Conservation (phyloP, 2,113 vertebrate species). For the Pelecanus crispus region DNA sequence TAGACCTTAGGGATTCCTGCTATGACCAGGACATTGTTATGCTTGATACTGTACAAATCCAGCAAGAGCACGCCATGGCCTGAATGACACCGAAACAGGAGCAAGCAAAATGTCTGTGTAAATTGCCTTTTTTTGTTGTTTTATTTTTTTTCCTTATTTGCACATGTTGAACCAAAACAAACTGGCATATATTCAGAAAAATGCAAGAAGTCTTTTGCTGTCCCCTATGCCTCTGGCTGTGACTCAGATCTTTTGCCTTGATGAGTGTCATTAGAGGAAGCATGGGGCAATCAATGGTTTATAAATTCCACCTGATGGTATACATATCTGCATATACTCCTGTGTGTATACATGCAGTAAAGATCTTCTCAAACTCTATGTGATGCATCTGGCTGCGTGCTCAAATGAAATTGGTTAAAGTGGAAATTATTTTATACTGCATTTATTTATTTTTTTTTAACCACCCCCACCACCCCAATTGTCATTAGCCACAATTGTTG, state of each 20-base stretch:
- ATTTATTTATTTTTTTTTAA: not conserved
- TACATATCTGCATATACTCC: not conserved
- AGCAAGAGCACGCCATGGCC: not conserved
- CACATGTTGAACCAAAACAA: not conserved
- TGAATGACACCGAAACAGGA: not conserved
- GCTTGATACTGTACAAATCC: not conserved
- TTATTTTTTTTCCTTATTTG: not conserved
- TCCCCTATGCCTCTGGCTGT: not conserved
- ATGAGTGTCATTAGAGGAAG: not conserved
- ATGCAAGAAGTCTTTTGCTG: not conserved
- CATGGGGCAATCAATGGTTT: not conserved
- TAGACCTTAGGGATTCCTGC: slow-evolving; percentile 7
- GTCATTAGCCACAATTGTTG: not conserved
- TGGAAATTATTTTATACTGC: slow-evolving; percentile 11
- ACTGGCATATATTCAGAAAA: not conserved
- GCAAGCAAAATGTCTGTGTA: not conserved
- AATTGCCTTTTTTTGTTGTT: not conserved
- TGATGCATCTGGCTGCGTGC: not conserved
- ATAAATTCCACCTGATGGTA: not conserved
- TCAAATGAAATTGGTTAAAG: slow-evolving; percentile 15
- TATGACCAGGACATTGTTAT: not conserved
- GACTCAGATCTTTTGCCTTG: not conserved
- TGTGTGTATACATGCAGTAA: not conserved
- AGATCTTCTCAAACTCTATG: not conserved
- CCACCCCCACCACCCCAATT: not conserved